Conservation (phyloP, 2,797 vertebrate genomes). For the Oophaga sylvatica region DNA sequence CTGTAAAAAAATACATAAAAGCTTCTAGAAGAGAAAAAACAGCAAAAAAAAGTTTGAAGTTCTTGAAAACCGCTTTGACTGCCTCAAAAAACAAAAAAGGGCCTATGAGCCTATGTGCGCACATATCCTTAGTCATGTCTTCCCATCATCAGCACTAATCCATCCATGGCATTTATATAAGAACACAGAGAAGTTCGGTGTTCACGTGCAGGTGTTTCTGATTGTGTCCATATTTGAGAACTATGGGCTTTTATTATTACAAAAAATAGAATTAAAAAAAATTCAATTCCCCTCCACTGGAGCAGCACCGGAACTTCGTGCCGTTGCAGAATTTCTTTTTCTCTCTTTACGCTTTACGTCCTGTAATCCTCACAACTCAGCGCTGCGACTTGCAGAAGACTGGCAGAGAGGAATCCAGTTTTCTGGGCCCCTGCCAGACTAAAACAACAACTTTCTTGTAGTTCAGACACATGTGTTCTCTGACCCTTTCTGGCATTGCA, state of each 20-base stretch:
- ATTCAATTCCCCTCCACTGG: background rate
- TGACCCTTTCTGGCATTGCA: conserved; percentile 48
- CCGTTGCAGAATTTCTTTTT: conserved; percentile 3
- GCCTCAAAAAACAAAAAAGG: no score
- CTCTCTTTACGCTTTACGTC: background rate
- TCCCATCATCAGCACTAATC: background rate
- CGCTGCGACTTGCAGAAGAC: background rate
- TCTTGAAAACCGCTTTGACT: no score
- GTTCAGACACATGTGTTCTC: conserved; percentile 57
- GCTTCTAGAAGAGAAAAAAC: no score
- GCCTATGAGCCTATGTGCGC: no score
- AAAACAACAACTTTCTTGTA: conserved; percentile 57
- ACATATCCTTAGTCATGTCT: background rate
- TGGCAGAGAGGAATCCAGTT: background rate
- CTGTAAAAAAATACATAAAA: no score
- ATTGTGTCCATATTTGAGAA: background rate
- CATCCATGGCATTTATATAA: background rate
- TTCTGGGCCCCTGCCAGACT: conserved; percentile 39
- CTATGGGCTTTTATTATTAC: background rate
- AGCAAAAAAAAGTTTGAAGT: no score
- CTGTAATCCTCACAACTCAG: conserved; percentile 27
- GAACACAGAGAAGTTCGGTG: background rate
- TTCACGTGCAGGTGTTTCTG: conserved; percentile 39
- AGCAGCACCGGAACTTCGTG: background rate
- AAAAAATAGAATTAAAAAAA: background rate